phyloP scores from a whole-genome alignment of 2,797 vertebrate species.

The Trematomus bernacchii region DNA sequence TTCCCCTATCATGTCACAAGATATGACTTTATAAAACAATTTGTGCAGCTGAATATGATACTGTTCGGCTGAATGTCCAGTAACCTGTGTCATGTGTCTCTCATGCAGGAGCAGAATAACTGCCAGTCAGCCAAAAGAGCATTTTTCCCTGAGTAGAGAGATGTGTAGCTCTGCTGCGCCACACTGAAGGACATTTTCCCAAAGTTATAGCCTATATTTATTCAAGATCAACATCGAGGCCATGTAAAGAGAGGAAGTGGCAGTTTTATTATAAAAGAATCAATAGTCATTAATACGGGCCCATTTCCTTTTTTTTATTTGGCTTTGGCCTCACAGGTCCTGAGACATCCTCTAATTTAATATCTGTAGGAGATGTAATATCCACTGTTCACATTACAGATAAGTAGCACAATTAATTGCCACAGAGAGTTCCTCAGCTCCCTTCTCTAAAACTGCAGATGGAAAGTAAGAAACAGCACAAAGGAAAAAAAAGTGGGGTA shows the following conservation, averaged over 20 bases:
- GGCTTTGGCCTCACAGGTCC: constrained; percentile 69
- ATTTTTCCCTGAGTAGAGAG: constrained; percentile 7
- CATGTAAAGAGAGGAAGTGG: constrained; percentile 61
- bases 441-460: constrained; percentile 46
- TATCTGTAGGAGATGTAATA: constrained; percentile 78
- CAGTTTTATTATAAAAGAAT: constrained; percentile 76
- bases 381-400: constrained; percentile 80
- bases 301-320: constrained; percentile 82
- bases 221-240: constrained; percentile 63
- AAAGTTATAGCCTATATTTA: constrained; percentile 59
- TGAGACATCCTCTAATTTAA: constrained; percentile 80
- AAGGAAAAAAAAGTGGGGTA: constrained; percentile 56
- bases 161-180: constrained; percentile 27
- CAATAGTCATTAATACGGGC: constrained; percentile 80
- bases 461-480: constrained; percentile 62
- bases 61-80: constrained; percentile 7
- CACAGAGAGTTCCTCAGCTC: constrained; percentile 56
- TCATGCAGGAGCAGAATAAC: constrained; percentile 33
- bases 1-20: constrained; percentile 45
- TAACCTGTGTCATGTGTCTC: constrained; percentile 24
- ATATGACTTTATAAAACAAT: constrained; percentile 37
- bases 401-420: constrained; percentile 79
- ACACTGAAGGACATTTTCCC: constrained; percentile 48
- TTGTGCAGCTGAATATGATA: constrained; percentile 39
- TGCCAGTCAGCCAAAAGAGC: constrained; percentile 39